Evolutionary conservation across 2,888 invertebrate species (phyloP), one percentile per base, ranked within the genome.

Genomic region (Lasioglossum zephyrum): DNA sequence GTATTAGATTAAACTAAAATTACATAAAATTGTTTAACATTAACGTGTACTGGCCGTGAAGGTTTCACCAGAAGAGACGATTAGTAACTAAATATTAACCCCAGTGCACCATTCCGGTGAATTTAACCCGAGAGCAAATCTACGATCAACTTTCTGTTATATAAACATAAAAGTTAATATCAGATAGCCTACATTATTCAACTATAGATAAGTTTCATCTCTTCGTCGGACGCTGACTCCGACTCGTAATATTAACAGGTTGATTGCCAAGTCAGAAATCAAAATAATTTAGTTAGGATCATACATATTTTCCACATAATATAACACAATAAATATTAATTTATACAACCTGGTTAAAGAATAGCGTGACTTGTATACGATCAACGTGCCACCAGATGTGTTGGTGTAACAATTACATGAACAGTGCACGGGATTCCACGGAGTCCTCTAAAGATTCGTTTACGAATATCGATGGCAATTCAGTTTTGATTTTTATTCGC

Each of bases 391-490:
- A 53, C 53, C 8, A 2, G 8, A n/a, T 4, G 57, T 1, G n/a
- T 57, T 1, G n/a, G n/a, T 11, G 57, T 57, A 57, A 57, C 57
- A 57, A 57, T 22, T 9, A 22, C 22, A 57, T 9, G 57, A 57
- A 11, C 57, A n/a, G 57, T 57, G 57, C n/a, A 57, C 57, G n/a
- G 57, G 44, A 16, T 72, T 22, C 31, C 16, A 47, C 31, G 39
- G 16, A 57, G 39, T 26, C 5, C 8, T 36, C 36, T 5, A n/a
- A 77, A 72, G 75, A 53, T 49, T 72, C n/a, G 1, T 75, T 6
- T 80, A 87, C 77, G 53, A 79, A 82, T n/a, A 41, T 69, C 16
- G 60, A 87, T 90, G 87, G 85, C 85, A 88, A 63, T 60, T 84
- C 18, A 69, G 66, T 81, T 86, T 91, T 87, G 80, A 88, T 87